Evolutionary conservation across 2,113 vertebrate genomes (phyloP), one percentile per base, ranked within the genome.

Genomic region (Eubucco bourcierii): DNA sequence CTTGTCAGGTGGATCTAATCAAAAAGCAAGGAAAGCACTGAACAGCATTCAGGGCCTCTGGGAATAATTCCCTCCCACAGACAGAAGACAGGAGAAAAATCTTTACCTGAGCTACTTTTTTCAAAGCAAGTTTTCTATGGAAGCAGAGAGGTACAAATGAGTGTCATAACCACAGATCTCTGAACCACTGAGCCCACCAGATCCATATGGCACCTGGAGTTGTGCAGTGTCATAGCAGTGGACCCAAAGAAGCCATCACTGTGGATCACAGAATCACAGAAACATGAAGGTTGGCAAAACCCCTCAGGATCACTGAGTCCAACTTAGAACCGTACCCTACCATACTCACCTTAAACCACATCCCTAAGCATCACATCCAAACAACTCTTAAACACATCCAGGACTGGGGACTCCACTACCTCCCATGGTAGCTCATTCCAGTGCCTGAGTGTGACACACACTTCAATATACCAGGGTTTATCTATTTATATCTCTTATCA

Each of bases 11-110:
- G 14, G 1, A 81, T 64, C 61, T 93, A 61, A 95, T 79, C 1
- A 3, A 92, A 93, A 92, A 93, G 80, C 80, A 90, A 18, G 84
- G 37, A 70, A 74, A 92, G 88, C 66, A 89, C 78, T 18, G 84
- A 95, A 84, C 78, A 94, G 63, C 67, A 17, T 70, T 81, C 71
- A 52, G 79, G 33, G 68, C 81, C 87, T 82, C 44, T 84, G 84
- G 93, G 89, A 96, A 5, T 55, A 79, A 84, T 84, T 79, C 53
- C 59, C 89, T 37, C 74, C 73, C 59, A 6, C 14, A n/a, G 70
- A 68, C n/a, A 74, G 55, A 29, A 29, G 74, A 61, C 25, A 59
- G 28, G 33, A 47, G 65, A 47, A 68, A 91, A 84, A 73, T 53
- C 87, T 68, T 47, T 33, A 47, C 80, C 55, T 72, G 80, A 88